Base-by-base conservation (phyloP, 2,113 vertebrate genomes). In the Collichthys lucidus region DNA sequence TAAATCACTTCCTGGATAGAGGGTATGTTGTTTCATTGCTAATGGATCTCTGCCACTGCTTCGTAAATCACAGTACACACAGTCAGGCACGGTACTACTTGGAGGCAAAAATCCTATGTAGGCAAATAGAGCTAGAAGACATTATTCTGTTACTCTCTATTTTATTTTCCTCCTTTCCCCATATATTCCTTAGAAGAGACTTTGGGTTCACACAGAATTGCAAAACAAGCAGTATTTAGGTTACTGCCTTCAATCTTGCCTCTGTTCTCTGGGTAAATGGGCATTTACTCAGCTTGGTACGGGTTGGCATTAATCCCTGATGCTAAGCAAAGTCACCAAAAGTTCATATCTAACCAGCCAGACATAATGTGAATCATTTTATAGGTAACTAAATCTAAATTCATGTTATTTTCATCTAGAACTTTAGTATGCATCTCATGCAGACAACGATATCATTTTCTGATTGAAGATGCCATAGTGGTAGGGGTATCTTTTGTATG, bases 1-100 rank as follows among this genome's bases (percentile, higher is more conserved):
- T 93, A 92, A 93, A 94, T 93, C 91, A 92, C 87, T 85, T 89
- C 74, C 72, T 90, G 80, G 82, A 89, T 82, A 75, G 86, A 88
- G 82, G 83, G 68, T 86, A 86, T 92, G 88, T 85, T 88, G 89
- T 91, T 91, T 90, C 85, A 82, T 86, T 85, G 80, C 83, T 90
- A 93, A 95, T 92, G 85, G 92, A 89, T 90, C 84, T 88, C 79
- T 86, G 80, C 74, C 73, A 81, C 67, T 24, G 59, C 77, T 85
- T 76, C 3, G 70, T 92, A 92, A 91, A 93, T 94, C 89, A 88
- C 61, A 70, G 47, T 53, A 66, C 64, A 72, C 64, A 73, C 79
- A 74, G 50, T 40, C 81, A 82, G 65, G 77, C 76, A 55, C 24
- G 31, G 46, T 75, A 76, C 63, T 63, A 60, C 68, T 83, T 14